Evolutionary conservation across 2,113 vertebrate species (phyloP).

Genomic region (Glareola pratincola): DNA sequence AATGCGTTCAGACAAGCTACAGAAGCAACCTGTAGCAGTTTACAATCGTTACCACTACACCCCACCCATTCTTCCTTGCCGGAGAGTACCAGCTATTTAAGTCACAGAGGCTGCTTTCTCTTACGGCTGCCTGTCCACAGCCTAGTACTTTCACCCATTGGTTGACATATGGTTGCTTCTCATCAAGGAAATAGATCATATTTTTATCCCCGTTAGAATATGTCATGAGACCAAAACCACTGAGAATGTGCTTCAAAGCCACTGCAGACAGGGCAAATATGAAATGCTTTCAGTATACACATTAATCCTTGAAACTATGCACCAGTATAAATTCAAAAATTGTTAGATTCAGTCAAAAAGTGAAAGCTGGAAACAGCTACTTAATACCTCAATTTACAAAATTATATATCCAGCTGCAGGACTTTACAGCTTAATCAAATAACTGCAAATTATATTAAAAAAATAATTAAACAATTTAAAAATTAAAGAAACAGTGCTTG

Average conservation of each 20-base stretch:
- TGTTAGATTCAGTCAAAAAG: neutral
- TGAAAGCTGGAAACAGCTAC: neutral
- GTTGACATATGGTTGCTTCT: neutral
- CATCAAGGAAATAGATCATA: neutral
- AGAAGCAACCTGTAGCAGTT: neutral
- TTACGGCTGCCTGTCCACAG: neutral
- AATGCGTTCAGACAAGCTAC: neutral
- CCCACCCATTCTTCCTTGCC: neutral
- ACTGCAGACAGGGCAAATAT: neutral
- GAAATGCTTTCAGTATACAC: neutral
- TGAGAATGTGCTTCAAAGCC: neutral
- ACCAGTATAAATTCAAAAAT: neutral
- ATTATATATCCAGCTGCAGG: neutral
- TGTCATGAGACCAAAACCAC: neutral
- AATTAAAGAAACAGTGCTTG: neutral
- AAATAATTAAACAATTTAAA: neutral
- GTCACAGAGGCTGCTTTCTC: neutral
- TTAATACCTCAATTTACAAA: neutral
- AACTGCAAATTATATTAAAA: neutral
- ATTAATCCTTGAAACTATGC: neutral
- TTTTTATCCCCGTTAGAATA: neutral
- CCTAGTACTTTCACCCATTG: neutral
- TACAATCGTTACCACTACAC: neutral
- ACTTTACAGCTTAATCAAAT: neutral
- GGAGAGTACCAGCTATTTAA: neutral